These are phyloP conservation scores for Steromphala cineraria DNA, from an alignment of 2,888 invertebrate genomes.

Conservation along the genomic window DNA sequence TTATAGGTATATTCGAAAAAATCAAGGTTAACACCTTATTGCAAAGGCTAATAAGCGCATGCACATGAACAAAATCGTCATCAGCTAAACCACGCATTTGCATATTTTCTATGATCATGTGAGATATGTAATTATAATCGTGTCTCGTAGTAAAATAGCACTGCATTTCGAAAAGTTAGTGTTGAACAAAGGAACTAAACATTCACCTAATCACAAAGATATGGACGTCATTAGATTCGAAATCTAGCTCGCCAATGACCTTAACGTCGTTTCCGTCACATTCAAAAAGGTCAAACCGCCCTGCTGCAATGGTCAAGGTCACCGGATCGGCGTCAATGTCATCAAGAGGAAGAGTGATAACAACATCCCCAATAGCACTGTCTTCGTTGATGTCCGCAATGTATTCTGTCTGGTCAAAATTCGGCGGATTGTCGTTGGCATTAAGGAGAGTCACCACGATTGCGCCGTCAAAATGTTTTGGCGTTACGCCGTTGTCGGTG, in stretches of 20 bases:
- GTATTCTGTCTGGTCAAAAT: neutral
- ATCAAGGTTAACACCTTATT: too few species aligned
- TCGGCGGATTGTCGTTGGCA: neutral
- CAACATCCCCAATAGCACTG: neutral
- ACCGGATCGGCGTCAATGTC: neutral
- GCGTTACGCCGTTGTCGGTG: neutral
- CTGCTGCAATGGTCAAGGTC: neutral
- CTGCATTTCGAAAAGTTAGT: too few species aligned
- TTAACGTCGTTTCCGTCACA: neutral
- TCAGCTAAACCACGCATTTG: too few species aligned
- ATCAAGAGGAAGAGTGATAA: neutral
- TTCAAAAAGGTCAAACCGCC: neutral
- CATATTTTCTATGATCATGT: too few species aligned
- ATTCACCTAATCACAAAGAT: neutral
- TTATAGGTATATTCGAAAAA: too few species aligned
- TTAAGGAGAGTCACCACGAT: neutral
- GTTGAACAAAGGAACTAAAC: too few species aligned
- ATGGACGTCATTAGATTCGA: neutral
- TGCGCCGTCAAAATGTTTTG: neutral
- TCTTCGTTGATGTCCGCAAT: neutral
- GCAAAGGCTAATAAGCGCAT: too few species aligned
- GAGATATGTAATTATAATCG: too few species aligned
- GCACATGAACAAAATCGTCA: too few species aligned
- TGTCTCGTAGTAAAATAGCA: too few species aligned
- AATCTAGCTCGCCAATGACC: neutral